phyloP scores from a whole-genome alignment of 2,888 invertebrate species.

The Dynastes maya region DNA sequence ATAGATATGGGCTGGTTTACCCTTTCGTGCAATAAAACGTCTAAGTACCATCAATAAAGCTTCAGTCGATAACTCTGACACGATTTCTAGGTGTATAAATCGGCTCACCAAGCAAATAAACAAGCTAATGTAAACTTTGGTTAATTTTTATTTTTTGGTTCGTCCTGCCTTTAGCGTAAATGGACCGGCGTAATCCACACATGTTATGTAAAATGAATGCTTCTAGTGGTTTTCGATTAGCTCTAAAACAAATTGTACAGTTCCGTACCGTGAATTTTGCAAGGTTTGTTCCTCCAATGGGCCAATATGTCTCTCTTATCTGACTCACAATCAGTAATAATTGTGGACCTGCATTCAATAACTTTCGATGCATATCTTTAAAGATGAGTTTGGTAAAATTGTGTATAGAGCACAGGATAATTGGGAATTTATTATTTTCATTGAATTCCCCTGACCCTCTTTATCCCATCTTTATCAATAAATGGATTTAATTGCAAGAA shows the following conservation, averaged over 20 bases:
- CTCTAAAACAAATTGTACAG: no score
- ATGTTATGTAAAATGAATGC: neutral
- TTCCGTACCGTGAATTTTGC: no score
- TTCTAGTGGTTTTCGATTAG: neutral
- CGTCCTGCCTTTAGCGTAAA: neutral
- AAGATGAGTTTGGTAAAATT: neutral
- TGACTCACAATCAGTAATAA: no score
- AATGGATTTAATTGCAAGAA: no score
- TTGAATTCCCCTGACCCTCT: no score
- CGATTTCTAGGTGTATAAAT: neutral
- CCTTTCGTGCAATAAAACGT: neutral
- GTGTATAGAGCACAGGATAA: no score
- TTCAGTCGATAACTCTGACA: neutral
- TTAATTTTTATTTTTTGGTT: neutral
- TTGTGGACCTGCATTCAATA: neutral
- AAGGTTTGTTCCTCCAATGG: no score
- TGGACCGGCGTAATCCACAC: neutral
- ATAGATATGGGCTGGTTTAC: neutral
- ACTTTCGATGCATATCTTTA: neutral
- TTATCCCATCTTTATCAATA: no score
- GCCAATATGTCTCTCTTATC: no score
- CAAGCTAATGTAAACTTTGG: neutral
- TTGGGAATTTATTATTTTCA: no score
- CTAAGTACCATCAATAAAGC: slow-evolving; percentile 9
- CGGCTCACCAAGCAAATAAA: neutral